Percentiles rank a stretch among this genome's conserved stretches.
These are phyloP conservation scores for Erpobdella octoculata DNA, from an alignment of 2,888 invertebrate species.

Conservation along the genomic window DNA sequence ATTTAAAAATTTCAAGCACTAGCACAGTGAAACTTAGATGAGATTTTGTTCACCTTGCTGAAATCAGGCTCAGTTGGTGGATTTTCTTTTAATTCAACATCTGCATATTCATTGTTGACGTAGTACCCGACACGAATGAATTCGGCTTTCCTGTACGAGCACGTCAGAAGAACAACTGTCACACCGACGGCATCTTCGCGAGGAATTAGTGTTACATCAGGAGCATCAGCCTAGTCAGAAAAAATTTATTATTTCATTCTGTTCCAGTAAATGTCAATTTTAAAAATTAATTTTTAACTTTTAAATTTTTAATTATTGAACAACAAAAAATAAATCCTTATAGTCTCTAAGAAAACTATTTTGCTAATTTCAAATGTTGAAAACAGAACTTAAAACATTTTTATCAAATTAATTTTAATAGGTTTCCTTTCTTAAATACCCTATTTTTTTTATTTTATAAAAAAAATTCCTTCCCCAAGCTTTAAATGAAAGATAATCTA, in stretches of 20 bases:
- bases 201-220: slow-evolving; percentile 85
- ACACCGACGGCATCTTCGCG: slow-evolving; percentile 94
- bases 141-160: slow-evolving; percentile 79
- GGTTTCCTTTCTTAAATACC: no score
- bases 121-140: slow-evolving; percentile 97
- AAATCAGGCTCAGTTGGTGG: slow-evolving; percentile 85
- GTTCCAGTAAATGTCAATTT: background rate
- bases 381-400: no score
- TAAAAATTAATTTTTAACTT: background rate
- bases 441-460: no score
- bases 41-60: slow-evolving; percentile 80
- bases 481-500: background rate
- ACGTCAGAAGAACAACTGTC: slow-evolving; percentile 87
- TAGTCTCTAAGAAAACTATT: no score
- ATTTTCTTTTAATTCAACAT: slow-evolving; percentile 84
- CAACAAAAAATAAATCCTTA: background rate
- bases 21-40: no score
- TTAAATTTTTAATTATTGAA: background rate
- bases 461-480: no score
- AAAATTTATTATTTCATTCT: background rate
- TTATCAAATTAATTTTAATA: no score
- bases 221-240: slow-evolving; percentile 73
- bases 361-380: no score
- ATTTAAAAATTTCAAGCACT: no score
- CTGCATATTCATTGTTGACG: slow-evolving; percentile 91